Evolutionary conservation across 2,113 vertebrate species (phyloP), one percentile per base, ranked within the genome.

Genomic region (Engraulis encrasicolus): DNA sequence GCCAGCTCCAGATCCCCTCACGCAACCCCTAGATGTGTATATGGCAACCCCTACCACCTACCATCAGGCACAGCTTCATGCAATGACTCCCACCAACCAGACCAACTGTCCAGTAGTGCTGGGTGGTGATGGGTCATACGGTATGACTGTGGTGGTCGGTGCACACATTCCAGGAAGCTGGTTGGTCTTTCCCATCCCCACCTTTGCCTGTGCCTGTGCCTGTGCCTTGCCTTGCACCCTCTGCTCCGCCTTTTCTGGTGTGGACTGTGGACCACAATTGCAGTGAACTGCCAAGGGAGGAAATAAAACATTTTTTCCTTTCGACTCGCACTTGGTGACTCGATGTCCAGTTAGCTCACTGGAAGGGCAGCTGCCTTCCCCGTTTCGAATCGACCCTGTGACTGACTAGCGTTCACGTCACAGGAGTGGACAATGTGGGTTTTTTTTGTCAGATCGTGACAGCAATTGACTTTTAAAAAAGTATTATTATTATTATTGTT

Each of bases 191-290:
- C n/a, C n/a, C n/a, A n/a, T n/a, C n/a, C n/a, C n/a, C n/a, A n/a
- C n/a, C n/a, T n/a, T n/a, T n/a, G n/a, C n/a, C n/a, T n/a, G n/a
- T n/a, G n/a, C n/a, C n/a, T n/a, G n/a, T n/a, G n/a, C n/a, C n/a
- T n/a, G n/a, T n/a, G n/a, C n/a, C n/a, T n/a, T n/a, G n/a, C n/a
- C n/a, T 14, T 40, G 87, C 52, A 87, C 90, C 86, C 85, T 48
- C 58, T 66, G 58, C 58, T 66, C 14, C 34, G 85, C 85, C 37
- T 52, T 58, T 34, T 77, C 3, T 81, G 74, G 87, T 87, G 91
- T 89, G 85, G 91, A 92, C 87, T 89, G 81, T 92, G 93, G 85
- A 78, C 66, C 78, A 23, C 50, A 17, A 19, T 0, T 15, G 50
- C 11, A 45, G n/a, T 79, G 61, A n/a, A n/a, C n/a, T n/a, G n/a